Conservation (phyloP, 2,888 invertebrate genomes). For the Nephrocerus scutellatus region DNA sequence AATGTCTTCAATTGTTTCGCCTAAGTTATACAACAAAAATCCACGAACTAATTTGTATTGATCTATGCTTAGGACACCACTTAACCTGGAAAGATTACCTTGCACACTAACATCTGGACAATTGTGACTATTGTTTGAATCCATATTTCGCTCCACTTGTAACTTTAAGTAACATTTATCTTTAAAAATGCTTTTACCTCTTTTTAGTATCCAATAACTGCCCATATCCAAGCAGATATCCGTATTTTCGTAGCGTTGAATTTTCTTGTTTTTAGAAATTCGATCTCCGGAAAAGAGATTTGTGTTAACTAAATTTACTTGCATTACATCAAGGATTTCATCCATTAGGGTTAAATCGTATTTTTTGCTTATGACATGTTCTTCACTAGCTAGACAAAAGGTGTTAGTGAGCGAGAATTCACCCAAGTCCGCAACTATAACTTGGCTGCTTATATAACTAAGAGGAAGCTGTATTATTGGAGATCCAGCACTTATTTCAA, state of each 20-base stretch:
- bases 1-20: constrained; percentile 70
- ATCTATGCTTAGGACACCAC: constrained; percentile 70
- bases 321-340: constrained; percentile 57
- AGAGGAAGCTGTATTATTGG: constrained; percentile 84
- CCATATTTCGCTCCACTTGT: constrained; percentile 75
- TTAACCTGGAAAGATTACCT: constrained; percentile 78
- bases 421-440: constrained; percentile 75
- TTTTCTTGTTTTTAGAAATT: constrained; percentile 24
- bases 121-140: constrained; percentile 51
- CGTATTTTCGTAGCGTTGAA: constrained; percentile 19
- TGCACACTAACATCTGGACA: constrained; percentile 77
- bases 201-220: constrained; percentile 36
- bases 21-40: constrained; percentile 81
- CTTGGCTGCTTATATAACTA: constrained; percentile 66
- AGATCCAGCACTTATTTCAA: constrained; percentile 50
- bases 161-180: constrained; percentile 76
- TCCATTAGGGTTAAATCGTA: constrained; percentile 25
- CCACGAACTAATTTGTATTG: constrained; percentile 86
- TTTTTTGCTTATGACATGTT: constrained; percentile 34
- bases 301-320: constrained; percentile 61
- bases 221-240: constrained; percentile 37
- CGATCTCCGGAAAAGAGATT: constrained; percentile 58
- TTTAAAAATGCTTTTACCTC: constrained; percentile 65
- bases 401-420: constrained; percentile 69
- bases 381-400: constrained; percentile 59